Evolutionary conservation across 2,888 invertebrate species (phyloP), one percentile per base, ranked within the genome.

Genomic region (Ennomos quercinarius): DNA sequence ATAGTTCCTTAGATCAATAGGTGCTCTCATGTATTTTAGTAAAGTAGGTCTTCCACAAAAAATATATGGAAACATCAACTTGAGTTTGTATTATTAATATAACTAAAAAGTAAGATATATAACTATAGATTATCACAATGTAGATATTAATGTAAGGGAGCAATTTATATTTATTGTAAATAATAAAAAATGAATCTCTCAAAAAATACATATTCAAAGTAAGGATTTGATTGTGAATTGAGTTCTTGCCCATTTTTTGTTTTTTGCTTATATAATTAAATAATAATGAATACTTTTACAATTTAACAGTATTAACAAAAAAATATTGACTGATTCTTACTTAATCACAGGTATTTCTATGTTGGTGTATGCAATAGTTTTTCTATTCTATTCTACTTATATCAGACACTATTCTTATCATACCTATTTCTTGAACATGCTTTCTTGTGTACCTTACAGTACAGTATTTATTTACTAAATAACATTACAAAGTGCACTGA

Each of bases 71-170:
- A 41, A 56, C 9, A 44, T 46, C 37, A 27, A 27, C 27, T 6
- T 50, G 17, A 52, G 46, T n/a, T 38, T 42, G 27, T 42, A 11
- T 13, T 17, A 6, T 27, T 6, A 27, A 13, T 13, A 39, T 37
- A 17, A 2, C 3, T 17, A 41, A 46, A 12, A 48, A 48, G 44
- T 50, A 42, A 42, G 36, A 46, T 27, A 17, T 39, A 37, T 34
- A 46, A 54, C 13, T 9, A 37, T 61, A 64, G 45, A 63, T 61
- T 59, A 61, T 59, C 70, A 80, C 72, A 75, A 72, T 85, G 87
- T 88, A 89, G 87, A 85, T 84, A 84, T 79, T 83, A 81, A 88
- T 78, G 80, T 90, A 89, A 89, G 91, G 91, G 91, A 91, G 83
- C 91, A 91, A 91, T 85, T 69, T 88, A 85, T 47, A 52, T 41